A percentile compares a stretch with the other conserved stretches of the same genome.
Evolutionary conservation across 2,113 vertebrate genomes (phyloP).

Genomic region (Podarcis raffonei): DNA sequence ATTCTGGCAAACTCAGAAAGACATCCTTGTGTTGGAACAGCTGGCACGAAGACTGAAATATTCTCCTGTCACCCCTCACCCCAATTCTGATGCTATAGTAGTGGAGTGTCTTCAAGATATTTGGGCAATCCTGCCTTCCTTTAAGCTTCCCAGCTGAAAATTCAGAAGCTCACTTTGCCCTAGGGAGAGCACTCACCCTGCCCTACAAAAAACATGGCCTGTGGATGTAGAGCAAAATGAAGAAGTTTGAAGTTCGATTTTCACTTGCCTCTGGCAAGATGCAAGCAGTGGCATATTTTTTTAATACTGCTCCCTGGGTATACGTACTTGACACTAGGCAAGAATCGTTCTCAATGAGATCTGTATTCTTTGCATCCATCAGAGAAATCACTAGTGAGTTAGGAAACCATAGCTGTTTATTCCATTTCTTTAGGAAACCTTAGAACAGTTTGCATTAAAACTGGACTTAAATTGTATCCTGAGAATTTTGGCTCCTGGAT

Average conservation of each 20-base stretch:
- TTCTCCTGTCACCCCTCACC: neutral
- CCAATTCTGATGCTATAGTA: neutral
- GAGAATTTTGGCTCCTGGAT: neutral
- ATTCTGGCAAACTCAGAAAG: neutral
- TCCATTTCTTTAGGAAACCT: constrained; percentile 35
- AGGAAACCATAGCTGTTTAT: constrained; percentile 10
- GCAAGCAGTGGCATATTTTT: constrained; percentile 19
- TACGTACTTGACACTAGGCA: neutral
- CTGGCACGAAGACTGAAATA: neutral
- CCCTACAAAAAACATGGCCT: neutral
- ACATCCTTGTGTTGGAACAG: too few species aligned
- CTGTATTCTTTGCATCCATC: neutral
- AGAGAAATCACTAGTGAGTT: constrained; percentile 1
- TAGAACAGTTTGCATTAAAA: constrained; percentile 52
- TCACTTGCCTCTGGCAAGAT: constrained; percentile 26
- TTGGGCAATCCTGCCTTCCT: neutral
- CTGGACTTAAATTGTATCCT: constrained; percentile 46
- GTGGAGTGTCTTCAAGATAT: neutral
- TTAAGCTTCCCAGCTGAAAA: neutral
- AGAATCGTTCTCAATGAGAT: neutral
- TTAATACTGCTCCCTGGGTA: constrained; percentile 20
- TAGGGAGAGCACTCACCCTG: neutral
- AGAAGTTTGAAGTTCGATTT: constrained; percentile 4
- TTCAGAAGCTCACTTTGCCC: neutral
- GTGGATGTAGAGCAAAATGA: constrained; percentile 14